phyloP scores from a whole-genome alignment of 2,797 vertebrate genomes.

The Poeciliopsis infans region DNA sequence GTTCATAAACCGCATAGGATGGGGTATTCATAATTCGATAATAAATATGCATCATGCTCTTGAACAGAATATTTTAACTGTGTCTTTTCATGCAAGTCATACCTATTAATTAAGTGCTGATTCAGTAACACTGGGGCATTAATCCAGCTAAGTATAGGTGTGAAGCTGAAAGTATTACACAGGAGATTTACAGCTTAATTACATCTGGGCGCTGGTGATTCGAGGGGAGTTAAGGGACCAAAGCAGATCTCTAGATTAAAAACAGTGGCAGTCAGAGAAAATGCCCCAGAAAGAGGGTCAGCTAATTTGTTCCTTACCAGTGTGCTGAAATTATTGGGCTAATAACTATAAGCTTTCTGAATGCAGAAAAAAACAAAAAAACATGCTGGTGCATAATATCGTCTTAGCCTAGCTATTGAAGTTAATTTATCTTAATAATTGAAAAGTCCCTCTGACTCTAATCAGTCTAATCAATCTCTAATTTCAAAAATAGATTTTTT shows the following conservation, averaged over 20 bases:
- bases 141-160: slow-evolving; percentile 69
- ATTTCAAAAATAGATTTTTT: too few species aligned
- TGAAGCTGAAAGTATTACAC: slow-evolving; percentile 65
- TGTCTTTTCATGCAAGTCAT: slow-evolving; percentile 52
- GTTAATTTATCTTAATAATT: not conserved
- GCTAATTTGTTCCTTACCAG: slow-evolving; percentile 21
- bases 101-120: slow-evolving; percentile 70
- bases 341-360: slow-evolving; percentile 11
- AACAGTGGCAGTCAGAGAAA: slow-evolving; percentile 34
- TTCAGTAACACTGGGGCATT: slow-evolving; percentile 53
- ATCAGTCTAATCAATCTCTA: not conserved
- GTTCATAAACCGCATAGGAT: slow-evolving; percentile 24
- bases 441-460: not conserved
- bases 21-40: slow-evolving; percentile 44
- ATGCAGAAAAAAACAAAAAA: not conserved
- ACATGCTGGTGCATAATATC: not conserved
- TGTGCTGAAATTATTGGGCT: slow-evolving; percentile 19
- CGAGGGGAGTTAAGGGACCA: slow-evolving; percentile 32
- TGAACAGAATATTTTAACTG: slow-evolving; percentile 57
- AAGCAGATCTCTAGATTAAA: slow-evolving; percentile 38
- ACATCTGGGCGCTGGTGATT: slow-evolving; percentile 43
- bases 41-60: slow-evolving; percentile 39
- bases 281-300: slow-evolving; percentile 4
- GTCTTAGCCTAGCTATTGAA: too few species aligned
- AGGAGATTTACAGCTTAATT: slow-evolving; percentile 70